phyloP scores from a whole-genome alignment of 1,140 invertebrate genomes.

The Limonius californicus region DNA sequence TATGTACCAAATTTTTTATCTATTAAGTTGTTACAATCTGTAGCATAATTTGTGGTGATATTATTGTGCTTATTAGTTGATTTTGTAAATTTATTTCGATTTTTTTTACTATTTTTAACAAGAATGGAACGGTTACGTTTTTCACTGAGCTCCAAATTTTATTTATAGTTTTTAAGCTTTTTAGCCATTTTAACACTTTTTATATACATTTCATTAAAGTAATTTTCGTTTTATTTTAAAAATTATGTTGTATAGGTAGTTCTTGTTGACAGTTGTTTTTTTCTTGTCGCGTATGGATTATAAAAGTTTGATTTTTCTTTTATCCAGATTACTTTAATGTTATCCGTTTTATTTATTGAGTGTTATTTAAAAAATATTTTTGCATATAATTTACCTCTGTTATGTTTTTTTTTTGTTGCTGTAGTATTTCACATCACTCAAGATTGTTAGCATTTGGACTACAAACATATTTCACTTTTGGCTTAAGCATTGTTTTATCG shows the following conservation, averaged over 20 bases:
- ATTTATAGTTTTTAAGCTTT: too few species aligned
- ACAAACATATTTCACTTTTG: too few species aligned
- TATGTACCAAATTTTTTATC: neutral
- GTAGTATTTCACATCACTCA: too few species aligned
- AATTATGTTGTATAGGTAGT: neutral
- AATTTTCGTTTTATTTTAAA: neutral
- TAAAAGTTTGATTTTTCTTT: neutral
- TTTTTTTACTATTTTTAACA: too few species aligned
- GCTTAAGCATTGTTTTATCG: too few species aligned
- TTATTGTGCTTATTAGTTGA: slow-evolving; percentile 1
- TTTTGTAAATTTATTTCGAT: too few species aligned
- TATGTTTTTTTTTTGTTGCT: too few species aligned
- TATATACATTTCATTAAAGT: neutral
- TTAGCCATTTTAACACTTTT: neutral
- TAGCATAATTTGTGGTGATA: neutral
- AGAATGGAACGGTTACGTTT: too few species aligned
- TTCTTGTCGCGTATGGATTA: neutral
- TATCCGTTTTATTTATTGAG: slow-evolving; percentile 16
- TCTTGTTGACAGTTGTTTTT: neutral
- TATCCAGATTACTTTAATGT: neutral
- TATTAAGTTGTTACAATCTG: too few species aligned
- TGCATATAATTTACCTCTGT: neutral
- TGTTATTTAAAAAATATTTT: neutral
- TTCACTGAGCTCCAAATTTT: too few species aligned
- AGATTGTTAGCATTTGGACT: too few species aligned